Percentiles rank a stretch among this genome's conserved stretches.
These are phyloP conservation scores for Myanophis thanlyinensis DNA, from an alignment of 2,113 vertebrate genomes.

Conservation along the genomic window DNA sequence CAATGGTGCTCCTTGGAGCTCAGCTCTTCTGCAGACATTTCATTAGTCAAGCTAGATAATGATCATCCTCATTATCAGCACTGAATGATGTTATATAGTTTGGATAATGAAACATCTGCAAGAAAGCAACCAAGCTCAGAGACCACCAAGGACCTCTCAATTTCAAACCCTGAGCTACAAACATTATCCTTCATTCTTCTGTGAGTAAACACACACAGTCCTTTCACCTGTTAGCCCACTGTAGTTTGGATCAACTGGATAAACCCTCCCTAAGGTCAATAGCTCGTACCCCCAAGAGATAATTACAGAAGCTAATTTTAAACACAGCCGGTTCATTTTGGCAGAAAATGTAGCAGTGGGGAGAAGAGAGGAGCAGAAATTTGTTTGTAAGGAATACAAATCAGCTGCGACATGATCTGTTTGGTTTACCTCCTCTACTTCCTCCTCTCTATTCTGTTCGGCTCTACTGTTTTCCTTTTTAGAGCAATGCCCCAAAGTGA, in stretches of 20 bases:
- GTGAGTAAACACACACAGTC: not conserved
- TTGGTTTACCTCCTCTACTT: not conserved
- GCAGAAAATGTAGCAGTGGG: not conserved
- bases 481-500: not conserved
- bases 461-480: not conserved
- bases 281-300: not conserved
- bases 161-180: not conserved
- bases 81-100: not conserved
- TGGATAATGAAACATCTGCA: not conserved
- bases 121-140: not conserved
- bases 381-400: not conserved
- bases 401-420: too few relatives aligned
- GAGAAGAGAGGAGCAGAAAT: not conserved
- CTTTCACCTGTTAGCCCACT: not conserved
- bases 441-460: not conserved
- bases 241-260: not conserved
- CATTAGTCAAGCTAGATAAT: not conserved
- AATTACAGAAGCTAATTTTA: not conserved
- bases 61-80: not conserved
- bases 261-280: not conserved
- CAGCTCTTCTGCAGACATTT: not conserved
- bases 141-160: not conserved
- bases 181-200: not conserved
- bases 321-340: not conserved
- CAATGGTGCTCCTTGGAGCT: not conserved